phyloP scores from a whole-genome alignment of 2,113 vertebrate genomes.

The Peromyscus californicus region DNA sequence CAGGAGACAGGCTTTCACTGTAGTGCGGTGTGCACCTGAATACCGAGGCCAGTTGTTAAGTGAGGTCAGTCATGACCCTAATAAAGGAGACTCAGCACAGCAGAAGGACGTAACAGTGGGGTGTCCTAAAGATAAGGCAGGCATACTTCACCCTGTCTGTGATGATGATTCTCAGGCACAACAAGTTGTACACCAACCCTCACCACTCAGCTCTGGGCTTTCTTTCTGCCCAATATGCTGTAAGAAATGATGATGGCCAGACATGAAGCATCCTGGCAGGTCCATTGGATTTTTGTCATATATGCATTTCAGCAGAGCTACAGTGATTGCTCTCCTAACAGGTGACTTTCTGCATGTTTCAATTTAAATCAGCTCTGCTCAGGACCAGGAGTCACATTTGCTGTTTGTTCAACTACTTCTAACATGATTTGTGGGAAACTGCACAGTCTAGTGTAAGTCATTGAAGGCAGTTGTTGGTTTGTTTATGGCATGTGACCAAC shows the following conservation, averaged over 20 bases:
- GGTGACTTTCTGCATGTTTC: background rate
- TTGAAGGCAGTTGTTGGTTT: background rate
- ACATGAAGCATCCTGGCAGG: background rate
- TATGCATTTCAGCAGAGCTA: background rate
- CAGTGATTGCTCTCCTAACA: background rate
- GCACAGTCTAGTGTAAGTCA: background rate
- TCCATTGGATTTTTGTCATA: background rate
- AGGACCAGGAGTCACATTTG: background rate
- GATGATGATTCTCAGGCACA: background rate
- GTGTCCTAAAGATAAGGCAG: background rate
- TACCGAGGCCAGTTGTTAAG: background rate
- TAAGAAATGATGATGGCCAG: background rate
- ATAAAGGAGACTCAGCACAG: background rate
- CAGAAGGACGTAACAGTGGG: background rate
- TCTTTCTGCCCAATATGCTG: background rate
- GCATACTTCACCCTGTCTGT: background rate
- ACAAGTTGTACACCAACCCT: no score
- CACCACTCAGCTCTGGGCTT: background rate
- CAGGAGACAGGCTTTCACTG: background rate
- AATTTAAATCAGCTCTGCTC: background rate
- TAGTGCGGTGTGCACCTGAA: background rate
- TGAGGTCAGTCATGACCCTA: background rate
- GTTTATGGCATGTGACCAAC: background rate
- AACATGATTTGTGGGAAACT: background rate
- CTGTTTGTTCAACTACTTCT: slow-evolving; percentile 30